Evolutionary conservation across 2,113 vertebrate genomes (phyloP).

Genomic region (Redunca redunca): DNA sequence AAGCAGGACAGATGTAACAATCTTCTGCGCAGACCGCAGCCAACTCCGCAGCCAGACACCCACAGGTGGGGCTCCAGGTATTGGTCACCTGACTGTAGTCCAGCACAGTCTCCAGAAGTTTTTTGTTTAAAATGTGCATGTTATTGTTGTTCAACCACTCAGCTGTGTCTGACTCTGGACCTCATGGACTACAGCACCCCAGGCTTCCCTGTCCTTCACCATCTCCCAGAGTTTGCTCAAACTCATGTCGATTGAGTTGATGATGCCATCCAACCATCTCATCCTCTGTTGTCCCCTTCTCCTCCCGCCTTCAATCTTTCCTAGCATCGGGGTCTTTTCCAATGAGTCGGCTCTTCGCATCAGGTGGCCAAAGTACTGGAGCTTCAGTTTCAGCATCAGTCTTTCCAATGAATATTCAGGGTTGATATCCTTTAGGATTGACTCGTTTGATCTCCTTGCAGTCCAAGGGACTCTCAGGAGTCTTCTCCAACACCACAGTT

Average conservation of each 20-base stretch:
- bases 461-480: background rate
- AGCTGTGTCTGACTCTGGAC: background rate
- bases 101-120: background rate
- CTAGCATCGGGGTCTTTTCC: background rate
- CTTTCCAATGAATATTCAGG: background rate
- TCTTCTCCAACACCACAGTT: background rate
- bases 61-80: background rate
- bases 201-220: background rate
- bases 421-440: background rate
- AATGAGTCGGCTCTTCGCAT: background rate
- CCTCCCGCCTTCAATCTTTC: fast-evolving
- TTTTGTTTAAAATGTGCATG: background rate
- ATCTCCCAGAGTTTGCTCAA: background rate
- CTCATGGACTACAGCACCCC: background rate
- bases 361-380: background rate
- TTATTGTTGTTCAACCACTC: background rate
- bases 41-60: too few species aligned
- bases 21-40: fast-evolving
- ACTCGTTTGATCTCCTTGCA: background rate
- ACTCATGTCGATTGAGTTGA: background rate
- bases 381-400: background rate
- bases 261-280: background rate
- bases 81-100: background rate
- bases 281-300: background rate
- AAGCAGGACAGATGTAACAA: background rate